Conservation (phyloP, 2,113 vertebrate genomes). For the Siphamia tubifer region DNA sequence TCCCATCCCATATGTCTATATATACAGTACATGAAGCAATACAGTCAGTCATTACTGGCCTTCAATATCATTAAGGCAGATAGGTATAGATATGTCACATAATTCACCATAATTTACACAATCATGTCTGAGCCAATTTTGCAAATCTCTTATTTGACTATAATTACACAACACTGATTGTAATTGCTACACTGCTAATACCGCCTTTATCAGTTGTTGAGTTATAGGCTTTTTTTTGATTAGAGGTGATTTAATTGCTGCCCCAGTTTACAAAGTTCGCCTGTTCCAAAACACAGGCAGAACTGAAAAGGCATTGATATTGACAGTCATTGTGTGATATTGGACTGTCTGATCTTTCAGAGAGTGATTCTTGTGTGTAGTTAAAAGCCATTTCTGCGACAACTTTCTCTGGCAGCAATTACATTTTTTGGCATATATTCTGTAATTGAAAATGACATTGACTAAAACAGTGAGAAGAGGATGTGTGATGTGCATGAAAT, state of each 20-base stretch:
- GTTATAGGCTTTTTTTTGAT: slow-evolving; percentile 10
- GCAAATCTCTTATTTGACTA: neutral
- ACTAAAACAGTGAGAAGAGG: neutral
- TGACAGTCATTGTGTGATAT: neutral
- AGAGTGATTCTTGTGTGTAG: neutral
- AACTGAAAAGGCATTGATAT: neutral
- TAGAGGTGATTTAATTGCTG: slow-evolving; percentile 19
- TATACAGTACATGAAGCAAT: no score
- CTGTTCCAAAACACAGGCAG: neutral
- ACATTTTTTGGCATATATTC: neutral
- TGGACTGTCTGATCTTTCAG: slow-evolving; percentile 10
- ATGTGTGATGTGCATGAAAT: neutral
- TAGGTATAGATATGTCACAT: no score
- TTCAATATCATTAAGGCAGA: neutral
- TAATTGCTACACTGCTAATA: neutral
- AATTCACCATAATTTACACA: neutral
- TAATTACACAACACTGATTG: neutral
- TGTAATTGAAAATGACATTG: neutral
- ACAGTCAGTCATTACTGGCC: neutral
- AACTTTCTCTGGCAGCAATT: neutral
- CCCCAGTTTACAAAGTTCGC: neutral
- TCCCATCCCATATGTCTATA: no score
- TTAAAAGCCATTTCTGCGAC: neutral
- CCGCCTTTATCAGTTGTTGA: neutral
- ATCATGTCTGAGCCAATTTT: neutral